phyloP scores from a whole-genome alignment of 1,140 invertebrate genomes.

The Bursaphelenchus mucronatus region DNA sequence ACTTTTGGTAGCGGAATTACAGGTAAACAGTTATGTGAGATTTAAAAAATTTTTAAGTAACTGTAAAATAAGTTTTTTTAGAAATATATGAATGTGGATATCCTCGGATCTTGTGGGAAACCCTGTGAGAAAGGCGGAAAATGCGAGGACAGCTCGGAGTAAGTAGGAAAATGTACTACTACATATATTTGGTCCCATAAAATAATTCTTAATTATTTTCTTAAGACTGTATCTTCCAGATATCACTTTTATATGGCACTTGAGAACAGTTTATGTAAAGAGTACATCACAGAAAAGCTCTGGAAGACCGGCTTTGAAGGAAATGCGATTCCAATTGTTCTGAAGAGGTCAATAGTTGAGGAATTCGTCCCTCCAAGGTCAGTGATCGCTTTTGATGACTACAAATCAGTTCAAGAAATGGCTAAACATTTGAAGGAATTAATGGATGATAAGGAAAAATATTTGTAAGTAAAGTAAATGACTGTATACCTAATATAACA shows the following conservation, averaged over 20 bases:
- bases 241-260: constrained; percentile 75
- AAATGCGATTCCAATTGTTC: constrained; percentile 49
- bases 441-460: constrained; percentile 47
- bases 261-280: constrained; percentile 67
- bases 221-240: constrained; percentile 32
- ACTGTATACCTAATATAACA: too few relatives aligned
- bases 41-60: background rate
- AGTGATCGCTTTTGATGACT: constrained; percentile 58
- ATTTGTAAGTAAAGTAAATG: constrained; percentile 36
- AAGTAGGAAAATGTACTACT: constrained; percentile 34
- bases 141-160: constrained; percentile 50
- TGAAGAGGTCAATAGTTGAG: constrained; percentile 49
- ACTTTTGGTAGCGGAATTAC: constrained; percentile 42
- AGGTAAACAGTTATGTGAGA: constrained; percentile 16
- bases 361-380: constrained; percentile 52
- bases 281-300: constrained; percentile 61
- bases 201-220: constrained; percentile 1
- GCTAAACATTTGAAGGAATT: constrained; percentile 41
- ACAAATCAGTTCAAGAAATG: constrained; percentile 35
- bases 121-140: constrained; percentile 39
- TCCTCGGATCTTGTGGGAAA: constrained; percentile 53
- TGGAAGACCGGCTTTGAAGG: constrained; percentile 53
- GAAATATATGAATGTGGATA: constrained; percentile 47
- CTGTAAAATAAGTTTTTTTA: constrained; percentile 22
- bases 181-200: background rate